Evolutionary conservation across 2,113 vertebrate genomes (phyloP).

Genomic region (Coptodon rendalli): DNA sequence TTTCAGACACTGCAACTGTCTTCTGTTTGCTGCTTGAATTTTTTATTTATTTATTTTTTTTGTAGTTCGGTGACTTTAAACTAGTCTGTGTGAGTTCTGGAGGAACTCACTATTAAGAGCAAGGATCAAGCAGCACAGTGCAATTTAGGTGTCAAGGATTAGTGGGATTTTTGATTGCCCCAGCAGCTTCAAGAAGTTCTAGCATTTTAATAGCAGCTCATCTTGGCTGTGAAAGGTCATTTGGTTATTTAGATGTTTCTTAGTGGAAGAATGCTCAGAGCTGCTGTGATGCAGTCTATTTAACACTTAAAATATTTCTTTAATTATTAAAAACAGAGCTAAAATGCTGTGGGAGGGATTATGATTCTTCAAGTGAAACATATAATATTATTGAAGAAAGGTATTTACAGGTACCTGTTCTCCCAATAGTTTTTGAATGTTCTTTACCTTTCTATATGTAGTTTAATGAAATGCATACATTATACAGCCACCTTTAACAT

Average conservation of each 20-base stretch:
- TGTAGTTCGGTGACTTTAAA: neutral
- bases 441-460: neutral
- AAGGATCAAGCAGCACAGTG: neutral
- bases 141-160: slow-evolving; percentile 8
- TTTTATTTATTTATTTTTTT: neutral
- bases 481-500: neutral
- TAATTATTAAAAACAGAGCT: neutral
- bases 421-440: neutral
- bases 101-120: neutral
- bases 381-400: neutral
- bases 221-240: neutral
- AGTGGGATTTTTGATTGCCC: neutral
- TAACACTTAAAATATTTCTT: neutral
- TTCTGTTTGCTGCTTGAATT: neutral
- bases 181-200: neutral
- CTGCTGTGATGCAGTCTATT: neutral
- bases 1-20: neutral
- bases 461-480: neutral
- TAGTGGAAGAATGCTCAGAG: neutral
- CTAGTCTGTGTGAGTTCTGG: neutral
- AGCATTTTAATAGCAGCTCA: neutral
- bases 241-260: neutral
- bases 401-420: neutral
- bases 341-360: neutral
- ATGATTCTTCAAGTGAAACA: neutral